Evolutionary conservation across 2,797 vertebrate genomes (phyloP), one percentile per base, ranked within the genome.

Genomic region (Loris lydekkerianus): DNA sequence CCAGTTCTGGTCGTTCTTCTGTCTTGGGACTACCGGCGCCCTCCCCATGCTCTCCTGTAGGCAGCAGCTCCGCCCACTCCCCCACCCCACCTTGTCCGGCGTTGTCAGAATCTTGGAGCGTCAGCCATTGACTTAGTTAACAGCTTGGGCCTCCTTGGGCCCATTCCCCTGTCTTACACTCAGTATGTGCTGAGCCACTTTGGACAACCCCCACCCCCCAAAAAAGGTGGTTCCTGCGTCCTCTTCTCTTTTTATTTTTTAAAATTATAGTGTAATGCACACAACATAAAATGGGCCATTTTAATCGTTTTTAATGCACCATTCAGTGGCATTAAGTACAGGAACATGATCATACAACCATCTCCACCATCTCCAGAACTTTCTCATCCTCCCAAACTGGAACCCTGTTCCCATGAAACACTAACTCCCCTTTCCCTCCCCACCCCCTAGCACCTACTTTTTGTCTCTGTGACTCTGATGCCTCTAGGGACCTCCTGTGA

Each of bases 141-240:
- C 25, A n/a, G 18, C 82, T 14, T 14, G 14, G 31, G 10, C 10
- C 27, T 40, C 40, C 61, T n/a, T 31, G 53, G 63, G 21, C 21
- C 37, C 11, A 18, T 15, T 46, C 23, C 77, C 56, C 20, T 27
- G 10, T 14, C 14, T 58, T 61, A 27, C 61, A 3, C 10, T 29
- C 67, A 17, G 49, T n/a, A 46, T 46, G 6, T 29, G 43, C 37
- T 40, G 58, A 60, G 63, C 65, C 49, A 27, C 25, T 60, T 31
- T 37, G 6, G 3, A n/a, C n/a, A 67, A 4, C 29, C 60, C 1
- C 21, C 20, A 1, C 11, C 20, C 17, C 2, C 13, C 3, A 17
- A 37, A 53, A 73, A 72, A 20, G 11, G 40, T 72, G 58, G 5
- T 40, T 77, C 31, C 29, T 4, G 61, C 13, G 25, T 76, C 60